Evolutionary conservation across 1,140 invertebrate species (phyloP).

Genomic region (Drosophila novamexicana): DNA sequence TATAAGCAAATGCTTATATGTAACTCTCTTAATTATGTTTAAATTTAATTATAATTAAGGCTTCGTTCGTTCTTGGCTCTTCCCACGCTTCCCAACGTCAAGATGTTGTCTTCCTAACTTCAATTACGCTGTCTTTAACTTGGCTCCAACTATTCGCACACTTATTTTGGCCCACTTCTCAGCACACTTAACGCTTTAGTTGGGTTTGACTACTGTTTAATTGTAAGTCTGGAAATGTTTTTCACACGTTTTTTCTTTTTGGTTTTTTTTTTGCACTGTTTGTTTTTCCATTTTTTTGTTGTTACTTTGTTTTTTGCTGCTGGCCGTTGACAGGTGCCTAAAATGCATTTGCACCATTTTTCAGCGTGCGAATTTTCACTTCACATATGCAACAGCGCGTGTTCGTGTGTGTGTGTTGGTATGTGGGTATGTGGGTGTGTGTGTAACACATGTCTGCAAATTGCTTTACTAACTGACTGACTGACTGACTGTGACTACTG

Average conservation of each 20-base stretch:
- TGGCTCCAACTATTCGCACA: neutral
- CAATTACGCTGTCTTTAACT: too few species aligned
- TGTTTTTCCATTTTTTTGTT: conserved; percentile 15
- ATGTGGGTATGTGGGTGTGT: conserved; percentile 2
- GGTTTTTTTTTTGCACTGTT: neutral
- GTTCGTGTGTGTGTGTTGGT: neutral
- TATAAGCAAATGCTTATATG: too few species aligned
- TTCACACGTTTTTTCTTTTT: conserved; percentile 40
- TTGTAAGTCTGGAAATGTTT: conserved; percentile 30
- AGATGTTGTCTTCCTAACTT: too few species aligned
- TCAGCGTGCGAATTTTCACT: conserved; percentile 42
- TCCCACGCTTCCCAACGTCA: too few species aligned
- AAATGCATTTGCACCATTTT: conserved; percentile 59
- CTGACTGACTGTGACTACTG: conserved; percentile 52
- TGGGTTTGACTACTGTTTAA: conserved; percentile 43
- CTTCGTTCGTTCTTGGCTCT: too few species aligned
- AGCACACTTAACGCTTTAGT: conserved; percentile 35
- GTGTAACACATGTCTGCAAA: conserved; percentile 74
- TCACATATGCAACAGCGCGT: conserved; percentile 24
- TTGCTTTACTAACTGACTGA: conserved; percentile 78
- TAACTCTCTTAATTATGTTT: too few species aligned
- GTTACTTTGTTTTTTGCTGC: conserved; percentile 9
- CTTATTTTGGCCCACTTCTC: conserved; percentile 20
- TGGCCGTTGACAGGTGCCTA: conserved; percentile 49
- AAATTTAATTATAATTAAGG: too few species aligned